Conservation (phyloP, 1,140 invertebrate species). For the Harpegnathos saltator region DNA sequence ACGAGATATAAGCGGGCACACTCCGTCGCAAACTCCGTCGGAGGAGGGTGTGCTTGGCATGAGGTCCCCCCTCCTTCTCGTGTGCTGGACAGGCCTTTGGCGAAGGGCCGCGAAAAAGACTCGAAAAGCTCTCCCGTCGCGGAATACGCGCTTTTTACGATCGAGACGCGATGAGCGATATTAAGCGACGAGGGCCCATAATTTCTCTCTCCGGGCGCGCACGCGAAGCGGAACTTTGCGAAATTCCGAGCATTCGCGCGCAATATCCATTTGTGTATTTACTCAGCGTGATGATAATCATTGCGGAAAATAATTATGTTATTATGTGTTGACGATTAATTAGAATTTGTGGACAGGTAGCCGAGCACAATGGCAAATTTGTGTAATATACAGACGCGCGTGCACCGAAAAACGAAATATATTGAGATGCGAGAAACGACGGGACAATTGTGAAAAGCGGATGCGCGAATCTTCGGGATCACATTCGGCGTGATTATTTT, state of each 20-base stretch:
- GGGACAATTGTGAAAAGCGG: background rate
- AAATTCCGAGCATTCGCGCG: background rate
- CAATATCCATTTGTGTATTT: background rate
- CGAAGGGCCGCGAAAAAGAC: too few species aligned
- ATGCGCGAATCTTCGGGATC: background rate
- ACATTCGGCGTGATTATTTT: constrained; percentile 4
- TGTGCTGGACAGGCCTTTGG: too few species aligned
- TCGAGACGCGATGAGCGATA: background rate
- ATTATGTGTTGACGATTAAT: background rate
- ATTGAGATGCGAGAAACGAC: background rate
- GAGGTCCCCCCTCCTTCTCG: too few species aligned
- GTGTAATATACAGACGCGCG: constrained; percentile 10
- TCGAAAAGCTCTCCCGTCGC: too few species aligned
- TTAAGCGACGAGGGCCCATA: background rate
- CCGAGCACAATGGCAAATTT: constrained; percentile 16
- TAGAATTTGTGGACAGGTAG: background rate
- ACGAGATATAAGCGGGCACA: too few species aligned
- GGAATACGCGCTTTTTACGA: background rate
- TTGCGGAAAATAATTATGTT: background rate
- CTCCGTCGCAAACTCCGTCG: too few species aligned
- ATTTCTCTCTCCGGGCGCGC: background rate
- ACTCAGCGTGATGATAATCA: background rate
- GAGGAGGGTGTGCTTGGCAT: too few species aligned
- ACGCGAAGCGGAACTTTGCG: background rate
- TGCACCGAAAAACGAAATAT: constrained; percentile 7